A percentile compares a stretch with the other conserved stretches of the same genome.
phyloP scores from a whole-genome alignment of 1,140 invertebrate genomes.

The Drosophila auraria region DNA sequence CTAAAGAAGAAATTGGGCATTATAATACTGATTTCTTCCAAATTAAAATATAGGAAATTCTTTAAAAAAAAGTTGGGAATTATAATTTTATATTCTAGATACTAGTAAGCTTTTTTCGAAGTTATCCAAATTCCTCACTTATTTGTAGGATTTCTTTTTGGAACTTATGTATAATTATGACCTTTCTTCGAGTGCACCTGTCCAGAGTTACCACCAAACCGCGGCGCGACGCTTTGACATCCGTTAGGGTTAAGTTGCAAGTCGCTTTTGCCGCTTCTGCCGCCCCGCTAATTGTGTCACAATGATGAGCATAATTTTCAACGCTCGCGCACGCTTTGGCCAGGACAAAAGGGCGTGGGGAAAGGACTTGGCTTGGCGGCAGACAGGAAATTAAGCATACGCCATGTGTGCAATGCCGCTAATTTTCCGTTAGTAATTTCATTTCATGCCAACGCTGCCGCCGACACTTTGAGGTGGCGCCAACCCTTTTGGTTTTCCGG shows the following conservation, averaged over 20 bases:
- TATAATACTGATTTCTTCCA: too few relatives aligned
- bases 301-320: constrained; percentile 81
- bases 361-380: constrained; percentile 35
- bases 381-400: constrained; percentile 74
- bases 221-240: constrained; percentile 42
- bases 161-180: neutral
- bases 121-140: neutral
- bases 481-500: constrained; percentile 8
- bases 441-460: constrained; percentile 50
- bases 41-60: too few relatives aligned
- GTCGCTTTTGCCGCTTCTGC: constrained; percentile 17
- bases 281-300: constrained; percentile 75
- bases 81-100: too few relatives aligned
- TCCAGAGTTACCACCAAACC: constrained; percentile 54
- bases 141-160: neutral
- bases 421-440: constrained; percentile 82
- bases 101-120: too few relatives aligned
- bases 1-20: too few relatives aligned
- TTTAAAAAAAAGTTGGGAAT: too few relatives aligned
- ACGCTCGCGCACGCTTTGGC: constrained; percentile 47
- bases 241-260: constrained; percentile 76
- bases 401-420: constrained; percentile 66
- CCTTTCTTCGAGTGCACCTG: constrained; percentile 10
- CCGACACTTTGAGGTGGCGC: constrained; percentile 43
- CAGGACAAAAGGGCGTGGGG: constrained; percentile 26